Conservation (phyloP, 2,113 vertebrate species). For the Scalopus aquaticus region DNA sequence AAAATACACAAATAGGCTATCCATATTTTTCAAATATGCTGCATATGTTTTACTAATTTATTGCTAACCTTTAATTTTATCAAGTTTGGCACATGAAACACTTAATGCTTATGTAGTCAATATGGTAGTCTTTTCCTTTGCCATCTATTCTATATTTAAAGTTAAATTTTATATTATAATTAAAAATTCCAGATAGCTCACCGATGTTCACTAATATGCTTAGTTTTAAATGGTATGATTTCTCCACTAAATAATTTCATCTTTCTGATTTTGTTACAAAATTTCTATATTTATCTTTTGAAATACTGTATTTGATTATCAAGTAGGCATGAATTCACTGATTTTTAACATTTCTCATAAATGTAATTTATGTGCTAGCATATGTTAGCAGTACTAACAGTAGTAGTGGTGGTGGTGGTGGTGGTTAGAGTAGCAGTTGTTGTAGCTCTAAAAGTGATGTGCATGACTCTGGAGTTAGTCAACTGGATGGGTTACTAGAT, state of each 20-base stretch:
- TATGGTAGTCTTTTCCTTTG: neutral
- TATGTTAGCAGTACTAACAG: neutral
- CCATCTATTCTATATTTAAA: neutral
- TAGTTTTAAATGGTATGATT: constrained; percentile 13
- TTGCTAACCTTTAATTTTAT: constrained; percentile 8
- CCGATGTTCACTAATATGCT: neutral
- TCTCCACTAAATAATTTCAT: neutral
- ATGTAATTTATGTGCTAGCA: neutral
- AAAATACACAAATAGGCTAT: no score
- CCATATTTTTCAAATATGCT: neutral
- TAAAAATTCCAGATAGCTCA: neutral
- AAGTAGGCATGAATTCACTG: neutral
- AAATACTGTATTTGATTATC: neutral
- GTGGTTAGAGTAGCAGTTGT: neutral
- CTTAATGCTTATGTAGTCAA: neutral
- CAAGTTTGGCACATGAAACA: neutral
- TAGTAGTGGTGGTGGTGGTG: neutral
- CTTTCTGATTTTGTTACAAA: neutral
- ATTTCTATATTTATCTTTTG: neutral
- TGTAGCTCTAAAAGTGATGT: neutral
- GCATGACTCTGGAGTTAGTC: neutral
- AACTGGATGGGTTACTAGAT: neutral
- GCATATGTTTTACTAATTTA: neutral
- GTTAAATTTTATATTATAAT: neutral
- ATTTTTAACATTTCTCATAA: neutral